Evolutionary conservation across 2,888 invertebrate genomes (phyloP), one percentile per base, ranked within the genome.

Genomic region (Cataglyphis livida): DNA sequence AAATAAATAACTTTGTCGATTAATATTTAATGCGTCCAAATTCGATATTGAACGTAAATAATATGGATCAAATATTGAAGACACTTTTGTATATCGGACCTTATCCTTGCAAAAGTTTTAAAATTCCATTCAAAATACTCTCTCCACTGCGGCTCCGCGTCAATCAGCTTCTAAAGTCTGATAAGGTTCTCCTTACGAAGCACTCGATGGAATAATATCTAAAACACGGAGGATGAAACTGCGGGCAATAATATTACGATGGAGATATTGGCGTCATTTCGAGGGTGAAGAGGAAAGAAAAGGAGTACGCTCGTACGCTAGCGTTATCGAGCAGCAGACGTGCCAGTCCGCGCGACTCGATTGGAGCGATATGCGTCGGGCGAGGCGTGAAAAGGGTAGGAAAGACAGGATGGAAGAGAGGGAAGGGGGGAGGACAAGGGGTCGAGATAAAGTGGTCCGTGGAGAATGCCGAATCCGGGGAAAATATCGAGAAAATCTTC

Each of bases 401-500:
- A 3, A 18, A 28, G 62, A 35, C 35, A 35, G 35, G 35, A 71
- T 0, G 38, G 64, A 28, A 6, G 12, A 44, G 15, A n/a, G n/a
- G 1, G 2, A 21, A 25, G 12, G 32, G 9, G 28, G n/a, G 51
- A 25, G 76, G 48, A 12, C 54, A 15, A 48, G 18, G 65, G 66
- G 66, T 18, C 38, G 79, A 78, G 79, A 68, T 66, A 79, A 83
- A 83, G 70, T 83, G 79, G 81, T 76, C 81, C 64, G 76, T 76
- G 32, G 75, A 64, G 81, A 82, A 64, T 65, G 81, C 76, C 75
- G 65, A 82, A 82, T 76, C 78, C 59, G 59, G 25, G 71, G 59
- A 71, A 79, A 79, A 79, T 79, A 79, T 79, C 78, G 78, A 44
- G 59, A 71, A 79, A 79, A 79, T 79, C 44, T 44, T 79, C 32